Evolutionary conservation across 1,140 invertebrate species (phyloP), one percentile per base, ranked within the genome.

Genomic region (Drosophila lacertosa): DNA sequence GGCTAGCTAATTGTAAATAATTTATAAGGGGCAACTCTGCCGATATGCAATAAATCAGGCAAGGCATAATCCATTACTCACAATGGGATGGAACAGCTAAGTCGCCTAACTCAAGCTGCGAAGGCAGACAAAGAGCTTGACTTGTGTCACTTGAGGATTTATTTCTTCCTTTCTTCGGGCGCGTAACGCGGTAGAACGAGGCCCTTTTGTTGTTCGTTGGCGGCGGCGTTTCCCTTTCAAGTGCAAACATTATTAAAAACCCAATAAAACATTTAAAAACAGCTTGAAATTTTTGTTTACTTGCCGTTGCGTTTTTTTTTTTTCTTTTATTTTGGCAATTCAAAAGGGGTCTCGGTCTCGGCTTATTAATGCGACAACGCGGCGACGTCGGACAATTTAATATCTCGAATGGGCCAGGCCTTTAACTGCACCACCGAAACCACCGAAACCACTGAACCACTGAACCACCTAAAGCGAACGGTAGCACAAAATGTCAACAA

Each of bases 201-300:
- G 64, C 48, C 53, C 44, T n/a, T n/a, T n/a, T n/a, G n/a, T n/a
- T n/a, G n/a, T n/a, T n/a, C 37, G 50, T 48, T 20, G 35, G 40
- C 39, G 77, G 35, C 66, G 63, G 73, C 42, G 42, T 70, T 69
- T 64, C 33, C 63, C 65, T 86, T 86, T 86, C 82, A 86, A 72
- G 77, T 88, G 74, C 77, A 78, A 81, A 82, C 77, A 88, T 86
- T 86, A 86, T 86, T 82, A 86, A 88, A 86, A 86, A 86, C 70
- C 82, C 82, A 86, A 86, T 86, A 86, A 86, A 86, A 86, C 82
- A 88, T 86, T 86, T 86, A 86, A 86, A 89, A 86, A 86, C 82
- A 88, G 82, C 82, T 86, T 86, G 82, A 86, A 86, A 86, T 86
- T 86, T 86, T 71, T 86, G 77, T 88, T 82, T 86, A 83, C n/a